Base-by-base conservation (phyloP, 1,140 invertebrate genomes). In the Anastatus disparis region DNA sequence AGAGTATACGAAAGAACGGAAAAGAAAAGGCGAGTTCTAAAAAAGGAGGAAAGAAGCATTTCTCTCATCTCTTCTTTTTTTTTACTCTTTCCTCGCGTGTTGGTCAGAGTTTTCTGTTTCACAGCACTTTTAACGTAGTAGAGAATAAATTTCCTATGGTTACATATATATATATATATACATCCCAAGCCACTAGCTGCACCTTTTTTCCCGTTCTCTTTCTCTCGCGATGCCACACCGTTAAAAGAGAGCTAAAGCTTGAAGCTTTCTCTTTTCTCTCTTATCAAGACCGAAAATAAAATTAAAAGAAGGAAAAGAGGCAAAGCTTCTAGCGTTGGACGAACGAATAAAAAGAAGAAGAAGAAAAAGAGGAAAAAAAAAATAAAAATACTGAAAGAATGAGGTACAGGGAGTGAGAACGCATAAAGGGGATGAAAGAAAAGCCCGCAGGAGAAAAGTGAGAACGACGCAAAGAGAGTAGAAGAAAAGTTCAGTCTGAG, bases 91-190 rank as follows among this genome's bases (percentile, higher is more conserved):
- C n/a, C n/a, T n/a, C n/a, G n/a, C n/a, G 62, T 52, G 63, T 55
- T 61, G 56, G 66, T 53, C 55, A 38, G 65, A 70, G 64, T 72
- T 73, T 73, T 76, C 73, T 71, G 72, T 76, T 76, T 74, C 70
- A 15, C 65, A 50, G 73, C 73, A 62, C 74, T 78, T 77, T n/a
- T 74, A 78, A 73, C 46, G 74, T n/a, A n/a, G n/a, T n/a, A 50
- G 58, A 69, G 76, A 78, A 78, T 75, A 76, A 77, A 74, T 75
- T 75, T 46, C 15, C 66, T 24, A 26, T 6, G 52, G 55, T 42
- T 68, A 40, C 52, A n/a, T n/a, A n/a, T n/a, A n/a, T n/a, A n/a
- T n/a, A n/a, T n/a, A n/a, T n/a, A n/a, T n/a, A n/a, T n/a, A n/a
- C n/a, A n/a, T n/a, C n/a, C n/a, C n/a, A n/a, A n/a, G n/a, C n/a